Base-by-base conservation (phyloP, 2,888 invertebrate genomes). In the Lasioglossum calceatum region DNA sequence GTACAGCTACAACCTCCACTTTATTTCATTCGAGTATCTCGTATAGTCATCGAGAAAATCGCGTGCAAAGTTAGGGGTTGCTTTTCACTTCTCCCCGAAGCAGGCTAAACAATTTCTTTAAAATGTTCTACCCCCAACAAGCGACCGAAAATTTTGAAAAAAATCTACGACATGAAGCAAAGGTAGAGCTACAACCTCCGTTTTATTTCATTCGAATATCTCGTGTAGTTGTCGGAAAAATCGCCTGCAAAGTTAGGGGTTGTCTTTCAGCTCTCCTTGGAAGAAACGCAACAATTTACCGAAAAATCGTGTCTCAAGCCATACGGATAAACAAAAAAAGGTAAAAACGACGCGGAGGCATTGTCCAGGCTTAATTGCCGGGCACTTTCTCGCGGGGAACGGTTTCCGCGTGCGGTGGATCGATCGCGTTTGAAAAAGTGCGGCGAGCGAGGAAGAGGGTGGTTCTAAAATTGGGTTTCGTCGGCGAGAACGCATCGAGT, bases 401-500 rank as follows among this genome's bases (percentile, higher is more conserved):
- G 32, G 36, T 67, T 67, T 67, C 36, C 67, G 32, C 67, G 67
- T 19, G 67, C 67, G 36, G 32, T 67, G 16, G 19, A 67, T 32
- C 64, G 64, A 67, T 67, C 67, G 67, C 67, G 67, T 61, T 61
- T 67, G 36, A 39, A 67, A 36, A 67, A 70, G 39, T n/a, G 23
- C 39, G 39, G 67, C 27, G 27, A 27, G 61, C 27, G 27, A 61
- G 64, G n/a, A 70, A 70, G 39, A 23, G 36, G 36, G 67, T 50
- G 16, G 70, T 71, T 71, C 78, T 78, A 78, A 71, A 78, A 78
- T 78, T 78, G 79, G 73, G 50, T 79, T 50, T 44, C 61, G 50
- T 32, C 27, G 70, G 39, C 44, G 42, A 61, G 70, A 42, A 77
- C 36, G 77, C 50, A 77, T 77, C 67, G 50, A 77, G 70, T 50